phyloP scores from a whole-genome alignment of 2,888 invertebrate species.

The Hermaeophaga mercurialis region DNA sequence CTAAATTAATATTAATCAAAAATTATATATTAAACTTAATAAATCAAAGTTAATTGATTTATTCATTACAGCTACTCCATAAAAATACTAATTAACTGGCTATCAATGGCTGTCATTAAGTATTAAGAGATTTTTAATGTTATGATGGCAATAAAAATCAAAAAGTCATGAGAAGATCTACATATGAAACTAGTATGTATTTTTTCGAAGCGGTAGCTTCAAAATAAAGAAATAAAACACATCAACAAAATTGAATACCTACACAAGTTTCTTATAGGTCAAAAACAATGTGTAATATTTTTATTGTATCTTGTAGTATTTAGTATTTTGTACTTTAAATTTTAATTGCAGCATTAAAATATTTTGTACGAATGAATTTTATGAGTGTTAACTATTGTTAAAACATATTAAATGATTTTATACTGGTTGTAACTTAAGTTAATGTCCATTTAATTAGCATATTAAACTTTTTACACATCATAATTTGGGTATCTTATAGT shows the following conservation, averaged over 20 bases:
- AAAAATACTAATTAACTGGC: no score
- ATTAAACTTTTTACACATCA: constrained; percentile 30
- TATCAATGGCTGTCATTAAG: constrained; percentile 11
- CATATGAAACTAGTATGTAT: neutral
- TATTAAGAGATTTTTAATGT: constrained; percentile 19
- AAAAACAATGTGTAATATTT: neutral
- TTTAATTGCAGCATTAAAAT: constrained; percentile 21
- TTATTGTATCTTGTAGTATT: constrained; percentile 2
- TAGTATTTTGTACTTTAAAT: constrained; percentile 12
- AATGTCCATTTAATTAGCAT: constrained; percentile 33
- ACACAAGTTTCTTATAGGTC: neutral
- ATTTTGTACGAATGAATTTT: constrained; percentile 26
- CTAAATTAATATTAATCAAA: no score
- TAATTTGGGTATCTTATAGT: constrained; percentile 21
- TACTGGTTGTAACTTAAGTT: constrained; percentile 30
- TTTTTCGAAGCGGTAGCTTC: constrained; percentile 10
- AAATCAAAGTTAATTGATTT: no score
- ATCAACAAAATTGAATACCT: neutral
- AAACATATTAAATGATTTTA: constrained; percentile 34
- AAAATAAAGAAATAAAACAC: constrained; percentile 17
- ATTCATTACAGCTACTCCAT: no score
- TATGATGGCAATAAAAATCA: constrained; percentile 19
- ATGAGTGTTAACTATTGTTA: constrained; percentile 31
- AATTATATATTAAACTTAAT: no score
- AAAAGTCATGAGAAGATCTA: constrained; percentile 5